Percentiles rank a stretch among this genome's conserved stretches.
phyloP scores from a whole-genome alignment of 2,113 vertebrate genomes.

The Ammodytes marinus region DNA sequence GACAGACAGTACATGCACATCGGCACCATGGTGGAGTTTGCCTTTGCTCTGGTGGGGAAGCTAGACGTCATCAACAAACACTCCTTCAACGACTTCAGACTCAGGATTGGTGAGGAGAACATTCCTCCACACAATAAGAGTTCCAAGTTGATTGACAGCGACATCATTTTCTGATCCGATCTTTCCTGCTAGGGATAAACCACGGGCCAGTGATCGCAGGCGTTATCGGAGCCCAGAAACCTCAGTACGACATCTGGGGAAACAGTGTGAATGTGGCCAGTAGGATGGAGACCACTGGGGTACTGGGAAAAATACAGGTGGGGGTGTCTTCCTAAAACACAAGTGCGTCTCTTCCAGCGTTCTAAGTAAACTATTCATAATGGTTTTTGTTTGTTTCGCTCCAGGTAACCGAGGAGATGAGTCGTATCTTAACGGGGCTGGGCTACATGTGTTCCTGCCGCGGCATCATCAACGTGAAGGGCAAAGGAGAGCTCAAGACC shows the following conservation, averaged over 20 bases:
- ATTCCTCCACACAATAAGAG: neutral
- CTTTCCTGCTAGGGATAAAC: slow-evolving; percentile 90
- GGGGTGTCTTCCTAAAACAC: neutral
- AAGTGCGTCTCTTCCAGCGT: neutral
- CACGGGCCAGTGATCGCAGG: slow-evolving; percentile 97
- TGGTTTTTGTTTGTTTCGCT: neutral
- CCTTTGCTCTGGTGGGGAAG: slow-evolving; percentile 95
- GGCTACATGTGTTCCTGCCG: slow-evolving; percentile 96
- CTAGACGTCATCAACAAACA: slow-evolving; percentile 98
- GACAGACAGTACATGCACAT: slow-evolving; percentile 98
- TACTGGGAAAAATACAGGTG: slow-evolving; percentile 98
- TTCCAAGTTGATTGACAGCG: too few species aligned
- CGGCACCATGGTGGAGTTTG: slow-evolving; percentile 98
- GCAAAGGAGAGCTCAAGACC: slow-evolving; percentile 97
- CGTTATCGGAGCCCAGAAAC: slow-evolving; percentile 98
- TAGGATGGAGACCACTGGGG: slow-evolving; percentile 97
- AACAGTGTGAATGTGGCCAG: slow-evolving; percentile 98
- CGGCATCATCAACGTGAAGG: slow-evolving; percentile 98
- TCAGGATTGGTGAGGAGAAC: slow-evolving; percentile 92
- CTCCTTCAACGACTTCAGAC: slow-evolving; percentile 98
- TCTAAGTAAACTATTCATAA: neutral
- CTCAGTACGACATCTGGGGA: slow-evolving; percentile 99
- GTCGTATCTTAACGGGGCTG: slow-evolving; percentile 87
- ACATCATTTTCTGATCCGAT: neutral
- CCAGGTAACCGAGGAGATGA: slow-evolving; percentile 94